Percentiles rank a stretch among this genome's conserved stretches.
Conservation (phyloP, 2,888 invertebrate species). For the Nezara viridula region DNA sequence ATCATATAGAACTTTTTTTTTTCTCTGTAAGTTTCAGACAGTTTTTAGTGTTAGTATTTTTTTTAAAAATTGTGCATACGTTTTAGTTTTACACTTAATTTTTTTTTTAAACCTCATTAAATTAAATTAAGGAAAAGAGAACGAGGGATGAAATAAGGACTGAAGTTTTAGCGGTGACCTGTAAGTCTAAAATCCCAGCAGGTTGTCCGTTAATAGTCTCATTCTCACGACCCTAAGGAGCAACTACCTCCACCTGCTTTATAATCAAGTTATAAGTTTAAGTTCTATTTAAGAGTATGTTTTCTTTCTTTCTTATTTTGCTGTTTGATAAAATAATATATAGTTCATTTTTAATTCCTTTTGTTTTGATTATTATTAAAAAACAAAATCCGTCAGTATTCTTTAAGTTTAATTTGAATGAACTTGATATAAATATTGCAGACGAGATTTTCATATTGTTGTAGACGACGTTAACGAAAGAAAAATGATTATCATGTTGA, state of each 20-base stretch:
- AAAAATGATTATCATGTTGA: too few relatives aligned
- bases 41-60: too few relatives aligned
- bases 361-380: not conserved
- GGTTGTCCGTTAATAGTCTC: slow-evolving; percentile 20
- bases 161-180: not conserved
- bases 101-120: not conserved
- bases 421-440: too few relatives aligned
- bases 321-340: not conserved
- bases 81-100: too few relatives aligned
- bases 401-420: too few relatives aligned
- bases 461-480: too few relatives aligned
- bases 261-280: not conserved
- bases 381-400: not conserved
- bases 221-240: slow-evolving; percentile 13
- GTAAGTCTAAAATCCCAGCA: slow-evolving; percentile 3
- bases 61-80: too few relatives aligned
- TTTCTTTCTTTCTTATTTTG: not conserved
- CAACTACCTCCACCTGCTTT: not conserved
- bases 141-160: not conserved
- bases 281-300: not conserved
- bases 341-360: not conserved
- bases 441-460: too few relatives aligned
- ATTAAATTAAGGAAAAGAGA: not conserved
- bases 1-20: too few relatives aligned
- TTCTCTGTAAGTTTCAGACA: too few relatives aligned